Evolutionary conservation across 2,888 invertebrate species (phyloP).

Genomic region (Cinara cedri): DNA sequence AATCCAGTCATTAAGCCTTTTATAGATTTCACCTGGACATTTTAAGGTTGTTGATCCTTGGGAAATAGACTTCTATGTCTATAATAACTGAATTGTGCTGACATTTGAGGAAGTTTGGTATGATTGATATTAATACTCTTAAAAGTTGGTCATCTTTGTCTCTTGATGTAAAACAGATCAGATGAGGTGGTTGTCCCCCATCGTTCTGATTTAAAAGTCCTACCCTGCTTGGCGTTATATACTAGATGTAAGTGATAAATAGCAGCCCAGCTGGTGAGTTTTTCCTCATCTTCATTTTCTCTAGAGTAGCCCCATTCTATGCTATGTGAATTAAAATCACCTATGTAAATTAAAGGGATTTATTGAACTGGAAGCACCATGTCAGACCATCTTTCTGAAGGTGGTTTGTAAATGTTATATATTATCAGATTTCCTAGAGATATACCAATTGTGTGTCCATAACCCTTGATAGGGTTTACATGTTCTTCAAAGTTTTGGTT

Average conservation of each 20-base stretch:
- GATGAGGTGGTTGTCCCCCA: slow-evolving; percentile 10
- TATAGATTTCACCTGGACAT: neutral
- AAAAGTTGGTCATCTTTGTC: slow-evolving; percentile 4
- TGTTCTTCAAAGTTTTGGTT: slow-evolving; percentile 15
- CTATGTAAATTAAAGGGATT: neutral
- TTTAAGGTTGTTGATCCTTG: slow-evolving; percentile 11
- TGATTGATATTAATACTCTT: slow-evolving; percentile 3
- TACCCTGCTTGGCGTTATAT: too few species aligned
- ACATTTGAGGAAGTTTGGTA: slow-evolving; percentile 1
- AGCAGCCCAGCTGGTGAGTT: slow-evolving; percentile 2
- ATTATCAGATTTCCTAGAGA: slow-evolving; percentile 27
- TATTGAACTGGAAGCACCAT: neutral
- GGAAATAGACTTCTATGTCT: neutral
- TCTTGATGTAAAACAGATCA: slow-evolving; percentile 9
- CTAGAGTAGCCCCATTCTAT: too few species aligned
- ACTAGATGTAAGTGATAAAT: neutral
- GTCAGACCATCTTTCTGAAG: slow-evolving; percentile 9
- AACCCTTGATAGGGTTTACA: neutral
- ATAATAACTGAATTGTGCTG: slow-evolving; percentile 9
- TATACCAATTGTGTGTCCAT: slow-evolving; percentile 17
- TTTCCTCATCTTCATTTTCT: neutral
- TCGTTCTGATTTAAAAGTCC: slow-evolving; percentile 13
- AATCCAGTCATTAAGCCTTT: neutral
- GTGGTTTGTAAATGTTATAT: slow-evolving; percentile 12
- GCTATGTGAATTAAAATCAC: slow-evolving; percentile 6